phyloP scores from a whole-genome alignment of 2,888 invertebrate genomes.

The Muscina levida region DNA sequence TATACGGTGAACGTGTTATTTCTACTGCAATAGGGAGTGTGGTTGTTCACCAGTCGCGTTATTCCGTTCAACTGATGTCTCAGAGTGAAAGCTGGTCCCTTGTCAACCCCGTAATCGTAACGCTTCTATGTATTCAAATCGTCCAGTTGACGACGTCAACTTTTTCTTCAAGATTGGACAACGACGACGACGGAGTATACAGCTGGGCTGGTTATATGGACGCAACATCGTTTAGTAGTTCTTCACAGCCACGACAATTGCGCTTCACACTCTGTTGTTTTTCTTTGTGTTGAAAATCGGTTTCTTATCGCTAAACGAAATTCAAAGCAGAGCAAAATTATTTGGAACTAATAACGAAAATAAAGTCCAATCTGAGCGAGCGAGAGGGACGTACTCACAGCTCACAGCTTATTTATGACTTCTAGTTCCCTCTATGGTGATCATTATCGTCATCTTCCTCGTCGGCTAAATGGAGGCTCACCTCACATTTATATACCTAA shows the following conservation, averaged over 20 bases:
- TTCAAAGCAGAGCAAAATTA: constrained; percentile 22
- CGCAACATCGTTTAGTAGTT: not conserved
- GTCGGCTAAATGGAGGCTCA: not conserved
- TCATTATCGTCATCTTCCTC: not conserved
- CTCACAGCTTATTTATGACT: too few relatives aligned
- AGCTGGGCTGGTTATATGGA: not conserved
- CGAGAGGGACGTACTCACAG: too few relatives aligned
- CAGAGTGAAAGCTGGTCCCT: constrained; percentile 42
- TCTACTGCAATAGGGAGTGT: not conserved
- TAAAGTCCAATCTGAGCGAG: not conserved
- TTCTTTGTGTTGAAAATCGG: not conserved
- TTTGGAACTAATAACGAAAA: constrained; percentile 30
- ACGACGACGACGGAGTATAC: constrained; percentile 41
- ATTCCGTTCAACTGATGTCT: constrained; percentile 52
- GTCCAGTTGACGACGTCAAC: constrained; percentile 49
- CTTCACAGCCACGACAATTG: constrained; percentile 12
- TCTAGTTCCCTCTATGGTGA: not conserved
- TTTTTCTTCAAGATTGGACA: constrained; percentile 57
- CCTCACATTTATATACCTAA: not conserved
- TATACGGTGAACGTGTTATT: not conserved
- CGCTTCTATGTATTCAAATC: constrained; percentile 4
- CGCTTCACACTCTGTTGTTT: constrained; percentile 22
- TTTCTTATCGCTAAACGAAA: constrained; percentile 48
- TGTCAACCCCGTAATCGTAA: constrained; percentile 41
- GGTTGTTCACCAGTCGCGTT: constrained; percentile 49